Base-by-base conservation (phyloP, 2,113 vertebrate genomes). In the Petrocephalus microphthalmus region DNA sequence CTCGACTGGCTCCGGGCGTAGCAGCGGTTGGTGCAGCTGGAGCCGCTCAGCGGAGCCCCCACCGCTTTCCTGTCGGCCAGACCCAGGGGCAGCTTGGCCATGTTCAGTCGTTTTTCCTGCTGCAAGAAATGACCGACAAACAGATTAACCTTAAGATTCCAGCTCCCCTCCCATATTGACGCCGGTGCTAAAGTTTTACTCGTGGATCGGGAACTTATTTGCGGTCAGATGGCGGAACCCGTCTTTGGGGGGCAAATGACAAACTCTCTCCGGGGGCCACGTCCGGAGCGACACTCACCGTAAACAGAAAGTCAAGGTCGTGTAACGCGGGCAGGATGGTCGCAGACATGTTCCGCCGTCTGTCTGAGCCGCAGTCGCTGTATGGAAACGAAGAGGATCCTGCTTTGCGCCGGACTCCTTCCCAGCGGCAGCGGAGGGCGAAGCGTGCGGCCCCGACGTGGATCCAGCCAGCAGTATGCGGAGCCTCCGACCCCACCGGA, bases 251-350 rank as follows among this genome's bases (percentile, higher is more conserved):
- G 8, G n/a, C n/a, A 64, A 64, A 64, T 25, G n/a, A 25, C n/a
- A 64, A 25, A 7, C 2, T 64, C 57, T 2, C 57, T 64, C 60
- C 2, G 60, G n/a, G 60, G 60, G 60, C 0, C 60, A 64, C 60
- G n/a, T n/a, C n/a, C n/a, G 42, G 42, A 13, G 29, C 13, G 5
- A 0, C 10, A 56, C 84, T 88, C 97, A 98, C 98, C 97, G 98
- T 98, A 94, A 96, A 98, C 91, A 98, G 94, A 95, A 98, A 95
- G 93, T 99, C 98, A 93, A 99, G 96, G 93, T 99, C 97, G 95
- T 97, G 98, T 95, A 99, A 97, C 90, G 97, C 95, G 87, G 98
- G 97, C 92, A 99, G 93, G 91, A 98, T 96, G 83, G 96, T 95
- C 91, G 97, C 94, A 94, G 98, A 99, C 98, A 99, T 96, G 67